Percentiles rank a stretch among this genome's conserved stretches.
These are phyloP conservation scores for Ophonus ardosiacus DNA, from an alignment of 2,888 invertebrate species.

Conservation along the genomic window DNA sequence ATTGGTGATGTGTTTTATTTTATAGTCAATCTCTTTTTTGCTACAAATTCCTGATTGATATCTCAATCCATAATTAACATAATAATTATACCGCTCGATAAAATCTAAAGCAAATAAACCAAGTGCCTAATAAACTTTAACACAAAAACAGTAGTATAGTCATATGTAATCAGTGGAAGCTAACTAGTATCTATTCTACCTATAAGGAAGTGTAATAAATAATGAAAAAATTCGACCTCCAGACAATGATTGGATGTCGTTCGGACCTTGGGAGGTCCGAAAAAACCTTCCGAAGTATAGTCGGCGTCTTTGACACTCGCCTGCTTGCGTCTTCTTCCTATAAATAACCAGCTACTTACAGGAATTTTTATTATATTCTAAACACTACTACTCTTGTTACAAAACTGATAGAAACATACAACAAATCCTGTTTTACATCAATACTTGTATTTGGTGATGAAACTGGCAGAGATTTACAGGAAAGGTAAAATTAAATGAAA, in stretches of 20 bases:
- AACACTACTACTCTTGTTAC: slow-evolving; percentile 18
- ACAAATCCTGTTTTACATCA: no score
- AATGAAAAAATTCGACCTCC: slow-evolving; percentile 46
- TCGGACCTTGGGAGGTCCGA: slow-evolving; percentile 38
- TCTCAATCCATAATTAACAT: background rate
- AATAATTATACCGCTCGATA: background rate
- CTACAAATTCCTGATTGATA: background rate
- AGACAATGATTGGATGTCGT: background rate
- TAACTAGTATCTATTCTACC: background rate
- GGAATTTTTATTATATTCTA: slow-evolving; percentile 44
- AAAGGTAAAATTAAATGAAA: no score
- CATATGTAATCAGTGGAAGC: background rate
- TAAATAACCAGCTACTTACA: background rate
- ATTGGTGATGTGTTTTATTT: background rate
- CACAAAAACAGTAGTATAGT: background rate
- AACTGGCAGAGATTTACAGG: no score
- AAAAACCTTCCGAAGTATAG: background rate
- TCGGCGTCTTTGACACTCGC: slow-evolving; percentile 1
- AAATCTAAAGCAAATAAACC: background rate
- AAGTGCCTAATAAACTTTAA: background rate
- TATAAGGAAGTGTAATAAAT: slow-evolving; percentile 48
- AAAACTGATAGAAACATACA: no score
- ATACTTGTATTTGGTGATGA: no score
- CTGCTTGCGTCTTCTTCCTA: background rate
- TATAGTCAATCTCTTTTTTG: background rate